These are phyloP conservation scores for Eueremaeus valkanovi DNA, from an alignment of 2,888 invertebrate species.

Conservation along the genomic window DNA sequence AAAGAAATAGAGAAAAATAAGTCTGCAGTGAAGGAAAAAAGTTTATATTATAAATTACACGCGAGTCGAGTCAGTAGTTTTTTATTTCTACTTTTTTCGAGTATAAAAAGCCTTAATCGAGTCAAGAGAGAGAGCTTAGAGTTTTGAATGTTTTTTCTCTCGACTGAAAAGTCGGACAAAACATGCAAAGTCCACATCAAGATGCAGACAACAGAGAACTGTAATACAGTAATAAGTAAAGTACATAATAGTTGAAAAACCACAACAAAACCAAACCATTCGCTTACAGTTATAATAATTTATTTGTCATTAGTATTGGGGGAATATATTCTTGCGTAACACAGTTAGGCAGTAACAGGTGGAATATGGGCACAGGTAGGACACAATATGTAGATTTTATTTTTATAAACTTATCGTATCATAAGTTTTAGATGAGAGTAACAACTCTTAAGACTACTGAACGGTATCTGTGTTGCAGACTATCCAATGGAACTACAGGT, in stretches of 20 bases:
- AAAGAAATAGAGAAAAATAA: conserved; percentile 1
- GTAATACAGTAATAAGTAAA: not conserved
- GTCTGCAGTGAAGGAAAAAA: not conserved
- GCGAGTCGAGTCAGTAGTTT: not conserved
- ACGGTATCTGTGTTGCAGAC: no score
- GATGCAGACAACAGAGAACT: not conserved
- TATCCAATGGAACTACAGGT: no score
- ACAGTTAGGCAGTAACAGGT: conserved; percentile 14
- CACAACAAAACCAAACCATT: not conserved
- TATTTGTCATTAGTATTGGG: conserved; percentile 1
- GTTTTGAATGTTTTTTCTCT: not conserved
- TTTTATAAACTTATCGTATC: no score
- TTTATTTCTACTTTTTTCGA: not conserved
- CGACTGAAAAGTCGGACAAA: not conserved
- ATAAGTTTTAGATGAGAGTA: not conserved
- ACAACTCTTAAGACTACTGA: not conserved
- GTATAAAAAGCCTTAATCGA: not conserved
- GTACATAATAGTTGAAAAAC: not conserved
- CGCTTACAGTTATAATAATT: conserved; percentile 9
- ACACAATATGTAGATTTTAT: no score
- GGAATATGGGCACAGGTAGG: not conserved
- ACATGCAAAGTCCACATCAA: conserved; percentile 22
- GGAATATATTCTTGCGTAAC: not conserved
- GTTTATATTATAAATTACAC: conserved; percentile 14
- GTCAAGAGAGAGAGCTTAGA: not conserved